Percentiles rank a stretch among this genome's conserved stretches.
Conservation (phyloP, 2,797 vertebrate genomes). For the Alauda arvensis region DNA sequence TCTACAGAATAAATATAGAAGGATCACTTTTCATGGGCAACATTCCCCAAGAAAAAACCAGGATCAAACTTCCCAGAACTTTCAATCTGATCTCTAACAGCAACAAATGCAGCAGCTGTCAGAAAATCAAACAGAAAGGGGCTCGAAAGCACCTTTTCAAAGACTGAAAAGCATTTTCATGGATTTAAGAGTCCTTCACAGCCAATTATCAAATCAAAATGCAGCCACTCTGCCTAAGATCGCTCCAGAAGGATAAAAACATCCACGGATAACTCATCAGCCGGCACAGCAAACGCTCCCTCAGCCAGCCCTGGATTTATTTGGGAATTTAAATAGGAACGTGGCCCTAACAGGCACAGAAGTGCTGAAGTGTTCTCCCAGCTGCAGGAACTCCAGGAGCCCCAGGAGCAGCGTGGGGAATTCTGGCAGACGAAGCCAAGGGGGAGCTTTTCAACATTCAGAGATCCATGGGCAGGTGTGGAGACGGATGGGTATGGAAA, state of each 20-base stretch:
- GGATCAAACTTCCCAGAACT: not conserved
- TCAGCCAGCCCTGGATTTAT: not conserved
- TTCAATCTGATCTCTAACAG: not conserved
- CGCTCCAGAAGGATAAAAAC: constrained; percentile 33
- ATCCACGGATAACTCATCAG: constrained; percentile 2
- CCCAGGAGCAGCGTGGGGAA: not conserved
- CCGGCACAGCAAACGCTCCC: not conserved
- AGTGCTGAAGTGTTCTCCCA: not conserved
- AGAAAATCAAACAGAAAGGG: constrained; percentile 4
- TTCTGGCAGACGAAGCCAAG: not conserved
- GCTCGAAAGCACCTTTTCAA: constrained; percentile 29
- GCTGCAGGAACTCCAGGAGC: not conserved
- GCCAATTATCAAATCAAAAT: constrained; percentile 41
- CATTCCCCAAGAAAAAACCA: not conserved
- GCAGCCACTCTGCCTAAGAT: not conserved
- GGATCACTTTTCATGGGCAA: not conserved
- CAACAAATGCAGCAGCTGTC: constrained; percentile 23
- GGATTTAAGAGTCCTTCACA: constrained; percentile 33
- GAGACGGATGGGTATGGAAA: not conserved
- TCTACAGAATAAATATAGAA: not conserved
- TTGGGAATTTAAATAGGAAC: not conserved
- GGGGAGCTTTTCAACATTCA: not conserved
- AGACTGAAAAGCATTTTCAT: constrained; percentile 9
- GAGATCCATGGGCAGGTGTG: not conserved
- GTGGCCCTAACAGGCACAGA: not conserved